Evolutionary conservation across 2,113 vertebrate species (phyloP).

Genomic region (Sorex fumeus): DNA sequence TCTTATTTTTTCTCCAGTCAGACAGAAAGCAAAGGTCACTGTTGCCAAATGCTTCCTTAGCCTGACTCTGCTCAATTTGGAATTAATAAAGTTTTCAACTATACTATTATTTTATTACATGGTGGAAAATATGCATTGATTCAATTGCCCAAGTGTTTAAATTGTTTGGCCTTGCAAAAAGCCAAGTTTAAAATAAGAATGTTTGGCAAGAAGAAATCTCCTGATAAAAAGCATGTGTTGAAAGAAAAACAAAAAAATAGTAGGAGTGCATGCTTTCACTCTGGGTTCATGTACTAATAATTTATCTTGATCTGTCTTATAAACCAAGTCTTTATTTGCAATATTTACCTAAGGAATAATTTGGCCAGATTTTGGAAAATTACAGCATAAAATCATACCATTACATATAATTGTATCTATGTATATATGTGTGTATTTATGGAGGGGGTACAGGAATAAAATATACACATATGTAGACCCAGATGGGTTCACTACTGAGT

Average conservation of each 20-base stretch:
- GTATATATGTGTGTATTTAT: background rate
- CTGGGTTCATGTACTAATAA: background rate
- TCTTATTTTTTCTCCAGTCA: too few species aligned
- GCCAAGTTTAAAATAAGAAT: constrained; percentile 65
- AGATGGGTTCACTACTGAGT: too few species aligned
- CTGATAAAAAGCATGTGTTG: constrained; percentile 72
- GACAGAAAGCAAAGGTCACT: background rate
- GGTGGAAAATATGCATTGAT: constrained; percentile 47
- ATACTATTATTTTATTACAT: constrained; percentile 42
- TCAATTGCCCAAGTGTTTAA: constrained; percentile 55
- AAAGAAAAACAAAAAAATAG: constrained; percentile 52
- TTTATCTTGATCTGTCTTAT: background rate
- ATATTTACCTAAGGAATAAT: background rate
- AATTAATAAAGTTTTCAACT: constrained; percentile 55
- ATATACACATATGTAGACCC: background rate
- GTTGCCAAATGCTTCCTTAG: background rate
- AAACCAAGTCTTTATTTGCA: background rate
- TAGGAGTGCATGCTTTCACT: background rate
- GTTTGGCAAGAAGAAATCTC: constrained; percentile 40
- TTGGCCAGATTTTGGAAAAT: constrained; percentile 7
- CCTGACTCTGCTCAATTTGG: background rate
- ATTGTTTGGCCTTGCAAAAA: constrained; percentile 45
- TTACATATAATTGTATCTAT: background rate
- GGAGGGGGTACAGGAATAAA: background rate
- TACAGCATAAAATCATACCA: background rate